Conservation (phyloP, 2,113 vertebrate genomes). For the Cnemophilus loriae region DNA sequence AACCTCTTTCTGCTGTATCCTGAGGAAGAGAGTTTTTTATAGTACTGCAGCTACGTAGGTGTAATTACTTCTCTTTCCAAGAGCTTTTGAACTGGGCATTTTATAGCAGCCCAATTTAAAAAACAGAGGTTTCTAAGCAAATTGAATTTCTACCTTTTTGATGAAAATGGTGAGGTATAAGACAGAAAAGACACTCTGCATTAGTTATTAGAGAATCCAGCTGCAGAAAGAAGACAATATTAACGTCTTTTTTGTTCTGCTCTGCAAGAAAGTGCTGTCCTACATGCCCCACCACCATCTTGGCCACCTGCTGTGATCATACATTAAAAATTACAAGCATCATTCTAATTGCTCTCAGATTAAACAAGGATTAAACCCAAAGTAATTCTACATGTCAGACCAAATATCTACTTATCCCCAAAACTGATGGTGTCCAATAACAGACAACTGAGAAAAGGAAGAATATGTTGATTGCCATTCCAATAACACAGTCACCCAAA, state of each 20-base stretch:
- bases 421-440: not conserved
- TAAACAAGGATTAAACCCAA: not conserved
- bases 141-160: not conserved
- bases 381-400: not conserved
- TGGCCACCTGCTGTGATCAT: not conserved
- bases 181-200: not conserved
- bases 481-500: not conserved
- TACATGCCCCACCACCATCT: too few species aligned
- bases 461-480: not conserved
- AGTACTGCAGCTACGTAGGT: not conserved
- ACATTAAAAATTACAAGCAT: not conserved
- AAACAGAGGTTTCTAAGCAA: not conserved
- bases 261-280: not conserved
- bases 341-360: fast-evolving
- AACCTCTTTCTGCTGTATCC: not conserved
- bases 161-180: not conserved
- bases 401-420: not conserved
- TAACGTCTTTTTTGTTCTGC: not conserved
- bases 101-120: not conserved
- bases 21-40: not conserved
- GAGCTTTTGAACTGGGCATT: not conserved
- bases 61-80: not conserved
- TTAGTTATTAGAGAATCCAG: not conserved
- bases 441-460: not conserved
- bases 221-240: not conserved